phyloP scores from a whole-genome alignment of 2,888 invertebrate species.

The Linnaemya vulpina region DNA sequence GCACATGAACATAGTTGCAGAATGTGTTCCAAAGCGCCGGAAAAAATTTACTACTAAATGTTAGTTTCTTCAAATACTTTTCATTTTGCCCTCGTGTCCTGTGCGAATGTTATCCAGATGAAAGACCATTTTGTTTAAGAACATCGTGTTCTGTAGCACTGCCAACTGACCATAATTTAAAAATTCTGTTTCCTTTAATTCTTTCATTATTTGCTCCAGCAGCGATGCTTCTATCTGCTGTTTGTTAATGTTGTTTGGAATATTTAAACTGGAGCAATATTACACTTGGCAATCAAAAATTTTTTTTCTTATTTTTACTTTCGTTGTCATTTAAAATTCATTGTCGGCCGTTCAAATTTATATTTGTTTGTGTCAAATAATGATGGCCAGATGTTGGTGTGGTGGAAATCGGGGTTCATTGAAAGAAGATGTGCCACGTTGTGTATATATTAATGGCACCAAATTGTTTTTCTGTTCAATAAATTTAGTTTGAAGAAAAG shows the following conservation, averaged over 20 bases:
- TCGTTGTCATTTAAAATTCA: constrained; percentile 58
- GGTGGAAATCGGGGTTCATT: neutral
- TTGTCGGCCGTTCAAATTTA: constrained; percentile 54
- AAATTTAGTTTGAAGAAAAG: too few relatives aligned
- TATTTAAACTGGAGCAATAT: constrained; percentile 69
- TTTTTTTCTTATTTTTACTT: neutral
- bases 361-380: constrained; percentile 57
- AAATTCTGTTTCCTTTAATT: constrained; percentile 50
- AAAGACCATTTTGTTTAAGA: constrained; percentile 16
- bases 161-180: constrained; percentile 56
- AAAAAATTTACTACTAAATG: too few relatives aligned
- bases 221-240: neutral
- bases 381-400: constrained; percentile 35
- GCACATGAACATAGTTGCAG: too few relatives aligned
- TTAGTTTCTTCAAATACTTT: constrained; percentile 8
- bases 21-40: too few relatives aligned
- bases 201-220: neutral
- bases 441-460: constrained; percentile 15
- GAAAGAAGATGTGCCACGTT: constrained; percentile 33
- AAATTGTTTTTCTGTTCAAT: constrained; percentile 29
- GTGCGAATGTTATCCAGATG: constrained; percentile 3
- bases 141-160: constrained; percentile 8
- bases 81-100: neutral
- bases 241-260: constrained; percentile 54
- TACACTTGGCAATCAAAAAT: constrained; percentile 67